Evolutionary conservation across 2,888 invertebrate genomes (phyloP).

Genomic region (Synergus japonicus): DNA sequence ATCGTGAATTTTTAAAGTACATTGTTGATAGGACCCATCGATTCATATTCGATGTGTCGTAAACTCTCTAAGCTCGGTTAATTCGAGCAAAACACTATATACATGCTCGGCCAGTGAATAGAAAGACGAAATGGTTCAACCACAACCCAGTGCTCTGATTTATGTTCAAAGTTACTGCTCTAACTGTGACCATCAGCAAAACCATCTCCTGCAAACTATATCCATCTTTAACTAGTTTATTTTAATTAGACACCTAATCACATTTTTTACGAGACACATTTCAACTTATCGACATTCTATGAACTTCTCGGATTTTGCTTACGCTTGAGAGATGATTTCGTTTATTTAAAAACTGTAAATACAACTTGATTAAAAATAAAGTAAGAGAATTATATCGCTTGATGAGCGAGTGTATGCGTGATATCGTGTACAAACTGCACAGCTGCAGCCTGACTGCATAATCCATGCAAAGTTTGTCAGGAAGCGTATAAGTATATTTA

Average conservation of each 20-base stretch:
- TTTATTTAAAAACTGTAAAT: slow-evolving; percentile 12
- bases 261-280: neutral
- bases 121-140: neutral
- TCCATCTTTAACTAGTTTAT: neutral
- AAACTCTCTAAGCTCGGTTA: neutral
- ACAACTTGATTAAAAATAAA: slow-evolving; percentile 6
- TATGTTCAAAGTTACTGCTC: no score
- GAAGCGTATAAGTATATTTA: slow-evolving; percentile 28
- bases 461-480: slow-evolving; percentile 19
- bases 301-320: neutral
- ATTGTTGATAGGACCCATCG: no score
- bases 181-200: neutral
- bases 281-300: neutral
- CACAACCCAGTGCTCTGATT: neutral
- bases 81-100: no score
- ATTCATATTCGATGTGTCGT: no score
- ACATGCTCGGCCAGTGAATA: no score
- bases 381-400: slow-evolving; percentile 1
- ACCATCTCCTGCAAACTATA: neutral
- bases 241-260: neutral
- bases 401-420: neutral
- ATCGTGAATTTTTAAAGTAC: no score
- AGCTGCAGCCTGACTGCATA: slow-evolving; percentile 19
- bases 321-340: slow-evolving; percentile 3
- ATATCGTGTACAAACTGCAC: neutral